A percentile compares a stretch with the other conserved stretches of the same genome.
Conservation (phyloP, 2,888 invertebrate species). For the Plebejus argus region DNA sequence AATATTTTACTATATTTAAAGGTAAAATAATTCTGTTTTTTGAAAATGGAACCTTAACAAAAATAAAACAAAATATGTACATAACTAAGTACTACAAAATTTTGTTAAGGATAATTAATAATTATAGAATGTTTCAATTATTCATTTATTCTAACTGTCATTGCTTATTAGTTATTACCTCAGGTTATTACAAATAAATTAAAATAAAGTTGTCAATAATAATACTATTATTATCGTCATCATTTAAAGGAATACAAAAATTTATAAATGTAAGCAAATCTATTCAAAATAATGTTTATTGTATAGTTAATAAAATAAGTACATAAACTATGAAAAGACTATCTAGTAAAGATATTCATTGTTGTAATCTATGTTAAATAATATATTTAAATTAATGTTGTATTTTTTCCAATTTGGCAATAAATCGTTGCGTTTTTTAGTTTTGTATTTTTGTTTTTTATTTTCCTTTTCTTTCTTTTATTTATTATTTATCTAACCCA, state of each 20-base stretch:
- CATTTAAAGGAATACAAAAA: not conserved
- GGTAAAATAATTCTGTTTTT: too few species aligned
- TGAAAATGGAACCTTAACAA: too few species aligned
- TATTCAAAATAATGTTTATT: constrained; percentile 44
- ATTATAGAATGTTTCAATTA: too few species aligned
- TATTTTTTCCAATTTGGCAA: constrained; percentile 45
- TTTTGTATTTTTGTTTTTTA: constrained; percentile 43
- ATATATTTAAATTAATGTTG: constrained; percentile 46
- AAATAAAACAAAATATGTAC: too few species aligned
- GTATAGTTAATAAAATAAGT: constrained; percentile 39
- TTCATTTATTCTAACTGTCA: too few species aligned
- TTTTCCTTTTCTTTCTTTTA: constrained; percentile 32
- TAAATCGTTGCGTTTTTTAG: constrained; percentile 53
- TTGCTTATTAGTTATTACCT: too few species aligned
- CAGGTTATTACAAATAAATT: too few species aligned
- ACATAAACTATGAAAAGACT: constrained; percentile 36
- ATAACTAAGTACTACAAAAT: too few species aligned
- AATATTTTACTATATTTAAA: too few species aligned
- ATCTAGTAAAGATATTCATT: constrained; percentile 46
- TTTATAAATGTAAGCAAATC: constrained; percentile 1
- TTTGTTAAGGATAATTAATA: too few species aligned
- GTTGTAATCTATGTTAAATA: constrained; percentile 52
- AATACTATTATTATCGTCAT: not conserved
- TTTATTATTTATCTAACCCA: constrained; percentile 20
- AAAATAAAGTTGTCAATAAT: too few species aligned